phyloP scores from a whole-genome alignment of 2,888 invertebrate species.

The Argynnis bischoffii region DNA sequence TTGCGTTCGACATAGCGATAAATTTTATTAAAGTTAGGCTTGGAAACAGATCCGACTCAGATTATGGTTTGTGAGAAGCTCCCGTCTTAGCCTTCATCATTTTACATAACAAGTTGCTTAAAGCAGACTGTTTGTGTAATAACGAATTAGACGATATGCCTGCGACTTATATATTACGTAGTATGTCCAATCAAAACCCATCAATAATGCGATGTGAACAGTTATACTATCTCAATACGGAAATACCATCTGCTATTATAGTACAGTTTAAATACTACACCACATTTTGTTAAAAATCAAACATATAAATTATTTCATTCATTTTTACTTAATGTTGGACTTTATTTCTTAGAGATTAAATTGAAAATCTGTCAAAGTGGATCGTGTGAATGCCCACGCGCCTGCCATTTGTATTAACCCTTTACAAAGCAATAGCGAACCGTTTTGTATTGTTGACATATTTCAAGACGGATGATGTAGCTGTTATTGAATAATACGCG shows the following conservation, averaged over 20 bases:
- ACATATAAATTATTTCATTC: background rate
- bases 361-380: background rate
- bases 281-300: conserved; percentile 6
- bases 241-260: conserved; percentile 31
- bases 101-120: no score
- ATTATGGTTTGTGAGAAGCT: no score
- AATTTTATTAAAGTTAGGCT: no score
- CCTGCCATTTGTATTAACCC: conserved; percentile 39
- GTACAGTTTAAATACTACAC: background rate
- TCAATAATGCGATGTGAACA: conserved; percentile 22
- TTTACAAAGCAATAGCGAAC: conserved; percentile 35
- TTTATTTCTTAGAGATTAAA: background rate
- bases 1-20: no score
- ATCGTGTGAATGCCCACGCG: conserved; percentile 26
- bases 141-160: no score
- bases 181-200: background rate
- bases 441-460: conserved; percentile 45
- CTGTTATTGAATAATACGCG: conserved; percentile 38
- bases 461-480: conserved; percentile 44
- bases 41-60: no score
- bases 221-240: conserved; percentile 33
- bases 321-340: background rate
- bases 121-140: no score
- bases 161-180: no score
- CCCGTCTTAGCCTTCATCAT: no score